Base-by-base conservation (phyloP, 2,113 vertebrate genomes). In the Sclerurus mexicanus region DNA sequence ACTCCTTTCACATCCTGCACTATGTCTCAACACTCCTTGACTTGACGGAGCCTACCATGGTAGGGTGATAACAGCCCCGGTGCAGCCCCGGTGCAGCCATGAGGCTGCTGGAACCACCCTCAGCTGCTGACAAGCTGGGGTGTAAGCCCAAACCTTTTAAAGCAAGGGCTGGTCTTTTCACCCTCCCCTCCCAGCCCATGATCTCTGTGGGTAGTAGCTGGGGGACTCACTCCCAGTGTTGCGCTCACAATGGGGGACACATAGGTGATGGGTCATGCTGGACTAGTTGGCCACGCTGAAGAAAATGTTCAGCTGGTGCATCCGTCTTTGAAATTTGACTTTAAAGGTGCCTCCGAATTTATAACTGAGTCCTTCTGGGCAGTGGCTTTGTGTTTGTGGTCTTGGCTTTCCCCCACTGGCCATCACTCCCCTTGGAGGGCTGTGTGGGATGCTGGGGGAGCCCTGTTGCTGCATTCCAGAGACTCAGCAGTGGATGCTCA, bases 381-480 rank as follows among this genome's bases (percentile, higher is more conserved):
- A 0, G 31, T 56, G 46, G 19, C 37, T 91, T 66, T 91, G 40
- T 85, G 63, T 73, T 42, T 80, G 59, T 59, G 50, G 30, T 77
- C 64, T 74, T 1, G 1, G 12, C 50, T 71, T 7, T 89, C 9
- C 25, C 19, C 19, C 2, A 4, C 7, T 2, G 3, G 37, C 37
- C 24, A 20, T 60, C 1, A 4, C n/a, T 59, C 4, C 8, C 44
- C 14, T 11, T 0, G 0, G 33, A 58, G 56, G 67, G 16, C 76
- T 58, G 14, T 14, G 64, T 16, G 4, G 46, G 23, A 7, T 94
- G 49, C n/a, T 68, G 31, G 14, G 8, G 8, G 9, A 85, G n/a
- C 31, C 1, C 0, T 15, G 8, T 76, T 2, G 1, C 62, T 33
- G 21, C 71, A 75, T 85, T 87, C 42, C 7, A 7, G 22, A n/a